These are phyloP conservation scores for Luidia sarsii DNA, from an alignment of 53 echinoderm and acorn worm genomes.

Conservation along the genomic window DNA sequence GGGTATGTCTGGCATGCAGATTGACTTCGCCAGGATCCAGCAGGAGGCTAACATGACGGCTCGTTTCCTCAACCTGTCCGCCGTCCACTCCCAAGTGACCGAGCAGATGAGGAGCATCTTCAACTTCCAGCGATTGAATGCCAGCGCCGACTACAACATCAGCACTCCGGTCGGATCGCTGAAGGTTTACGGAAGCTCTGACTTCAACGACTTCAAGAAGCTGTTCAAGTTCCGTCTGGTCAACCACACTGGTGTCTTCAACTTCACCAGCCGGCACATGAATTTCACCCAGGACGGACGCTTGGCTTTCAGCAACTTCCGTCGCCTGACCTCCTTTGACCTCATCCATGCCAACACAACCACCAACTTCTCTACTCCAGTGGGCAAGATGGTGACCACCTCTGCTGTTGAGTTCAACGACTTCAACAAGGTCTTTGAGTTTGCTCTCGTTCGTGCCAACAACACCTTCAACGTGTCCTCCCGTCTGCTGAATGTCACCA, in stretches of 20 bases:
- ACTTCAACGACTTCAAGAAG: constrained; percentile 42
- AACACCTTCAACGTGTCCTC: constrained; percentile 37
- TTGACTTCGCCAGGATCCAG: constrained; percentile 25
- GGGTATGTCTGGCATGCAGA: constrained; percentile 52
- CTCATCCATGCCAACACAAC: constrained; percentile 48
- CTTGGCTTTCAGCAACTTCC: constrained; percentile 59
- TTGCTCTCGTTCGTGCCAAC: constrained; percentile 48
- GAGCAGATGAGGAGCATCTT: constrained; percentile 67
- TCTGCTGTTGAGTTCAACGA: constrained; percentile 56
- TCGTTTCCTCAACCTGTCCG: constrained; percentile 70
- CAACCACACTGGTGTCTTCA: constrained; percentile 39
- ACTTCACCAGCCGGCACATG: constrained; percentile 43
- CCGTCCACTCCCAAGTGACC: constrained; percentile 53
- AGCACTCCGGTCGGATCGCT: constrained; percentile 62
- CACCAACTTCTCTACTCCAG: constrained; percentile 54
- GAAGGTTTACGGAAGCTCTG: constrained; percentile 47
- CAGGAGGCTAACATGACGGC: constrained; percentile 44
- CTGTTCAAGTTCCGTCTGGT: constrained; percentile 64
- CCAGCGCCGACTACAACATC: constrained; percentile 36
- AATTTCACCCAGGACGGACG: constrained; percentile 51
- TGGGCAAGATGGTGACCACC: constrained; percentile 45
- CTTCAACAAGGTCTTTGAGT: constrained; percentile 41
- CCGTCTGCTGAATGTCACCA: constrained; percentile 72
- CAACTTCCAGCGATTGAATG: constrained; percentile 68
- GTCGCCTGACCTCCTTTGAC: constrained; percentile 62